Base-by-base conservation (phyloP, 2,888 invertebrate genomes). In the Dusona sp. region DNA sequence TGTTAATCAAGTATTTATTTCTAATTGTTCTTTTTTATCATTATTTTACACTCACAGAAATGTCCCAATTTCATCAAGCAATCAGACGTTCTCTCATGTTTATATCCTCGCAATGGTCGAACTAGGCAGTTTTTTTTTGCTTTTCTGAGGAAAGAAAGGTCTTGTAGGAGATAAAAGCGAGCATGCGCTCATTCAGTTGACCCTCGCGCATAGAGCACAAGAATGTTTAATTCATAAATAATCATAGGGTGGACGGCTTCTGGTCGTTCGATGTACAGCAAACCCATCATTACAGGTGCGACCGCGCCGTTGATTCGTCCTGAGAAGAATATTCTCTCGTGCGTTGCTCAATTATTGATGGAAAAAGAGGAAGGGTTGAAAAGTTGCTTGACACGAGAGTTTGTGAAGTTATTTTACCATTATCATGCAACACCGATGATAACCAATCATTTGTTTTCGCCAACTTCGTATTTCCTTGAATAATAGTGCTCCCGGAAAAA, bases 211-310 rank as follows among this genome's bases (percentile, higher is more conserved):
- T n/a, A 19, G 51, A 22, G 25, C 33, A 19, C 25, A n/a, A 25
- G 36, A 25, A 67, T 77, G 64, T 72, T 70, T 64, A 86, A 86
- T 86, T 83, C 83, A 83, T 72, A 54, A 79, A 79, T 54, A 25
- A 48, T 51, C 16, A 72, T 16, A 54, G 25, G 38, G 65, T 25
- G 54, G 19, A 29, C 16, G 22, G 57, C 6, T 64, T 65, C 51
- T 51, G 65, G 51, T 65, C 70, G 79, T 83, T 83, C 36, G 19
- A 54, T 42, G 54, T 67, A 29, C 33, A 42, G 19, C 19, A 33
- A 61, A 78, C 73, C 80, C 61, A 74, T 83, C 73, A 86, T 86
- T 86, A 81, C 51, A 67, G 77, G 61, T 86, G 38, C 45, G 19
- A 70, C 57, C 70, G 72, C 45, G 16, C n/a, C 68, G 61, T 51